A percentile compares a stretch with the other conserved stretches of the same genome.
Conservation (phyloP, 1,140 invertebrate genomes). For the Drosophila teissieri region DNA sequence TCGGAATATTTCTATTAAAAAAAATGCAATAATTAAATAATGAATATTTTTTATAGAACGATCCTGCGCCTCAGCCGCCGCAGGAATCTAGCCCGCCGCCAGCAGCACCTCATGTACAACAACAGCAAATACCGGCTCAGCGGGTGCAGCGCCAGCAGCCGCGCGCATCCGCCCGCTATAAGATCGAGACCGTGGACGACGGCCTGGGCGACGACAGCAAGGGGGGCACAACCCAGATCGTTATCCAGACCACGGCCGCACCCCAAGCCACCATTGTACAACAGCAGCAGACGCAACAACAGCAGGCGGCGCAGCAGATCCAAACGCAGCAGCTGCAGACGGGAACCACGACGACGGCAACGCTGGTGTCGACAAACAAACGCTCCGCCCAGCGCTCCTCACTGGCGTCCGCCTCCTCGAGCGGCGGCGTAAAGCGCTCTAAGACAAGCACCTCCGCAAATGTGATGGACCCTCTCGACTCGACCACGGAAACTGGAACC, state of each 20-base stretch:
- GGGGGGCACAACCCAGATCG: slow-evolving; percentile 79
- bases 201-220: slow-evolving; percentile 74
- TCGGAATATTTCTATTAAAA: no score
- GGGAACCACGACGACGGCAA: slow-evolving; percentile 75
- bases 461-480: slow-evolving; percentile 61
- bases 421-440: slow-evolving; percentile 56
- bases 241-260: slow-evolving; percentile 76
- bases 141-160: slow-evolving; percentile 71
- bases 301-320: slow-evolving; percentile 57
- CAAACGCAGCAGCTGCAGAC: slow-evolving; percentile 73
- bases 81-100: slow-evolving; percentile 72
- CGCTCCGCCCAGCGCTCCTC: slow-evolving; percentile 68
- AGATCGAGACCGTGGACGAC: slow-evolving; percentile 84
- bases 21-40: no score
- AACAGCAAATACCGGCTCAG: slow-evolving; percentile 67
- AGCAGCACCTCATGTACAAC: slow-evolving; percentile 76
- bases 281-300: slow-evolving; percentile 55
- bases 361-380: slow-evolving; percentile 78
- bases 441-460: slow-evolving; percentile 50
- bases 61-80: slow-evolving; percentile 73
- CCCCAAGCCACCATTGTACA: slow-evolving; percentile 77
- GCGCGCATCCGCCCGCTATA: slow-evolving; percentile 68
- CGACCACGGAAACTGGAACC: slow-evolving; percentile 50
- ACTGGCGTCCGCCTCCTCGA: slow-evolving; percentile 36
- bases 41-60: slow-evolving; percentile 58